Evolutionary conservation across 2,888 invertebrate genomes (phyloP).

Genomic region (Vesta saturnalis): DNA sequence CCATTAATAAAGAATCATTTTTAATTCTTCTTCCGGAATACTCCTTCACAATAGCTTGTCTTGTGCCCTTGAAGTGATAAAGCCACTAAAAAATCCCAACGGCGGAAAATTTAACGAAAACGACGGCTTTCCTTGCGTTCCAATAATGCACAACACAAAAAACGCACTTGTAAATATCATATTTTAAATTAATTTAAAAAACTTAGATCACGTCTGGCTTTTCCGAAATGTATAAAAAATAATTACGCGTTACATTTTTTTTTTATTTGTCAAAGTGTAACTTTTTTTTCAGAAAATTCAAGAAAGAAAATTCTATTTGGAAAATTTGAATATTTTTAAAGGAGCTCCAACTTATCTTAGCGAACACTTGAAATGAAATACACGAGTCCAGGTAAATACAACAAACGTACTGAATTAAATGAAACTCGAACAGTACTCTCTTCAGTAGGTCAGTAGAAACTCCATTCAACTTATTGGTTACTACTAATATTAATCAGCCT

Average conservation of each 20-base stretch:
- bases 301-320: too few species aligned
- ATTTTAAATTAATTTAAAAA: slow-evolving; percentile 9
- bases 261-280: slow-evolving; percentile 1
- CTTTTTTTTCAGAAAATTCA: too few species aligned
- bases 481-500: too few species aligned
- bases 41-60: slow-evolving; percentile 64
- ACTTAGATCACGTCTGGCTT: not conserved
- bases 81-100: slow-evolving; percentile 48
- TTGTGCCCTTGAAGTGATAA: slow-evolving; percentile 38
- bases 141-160: slow-evolving; percentile 49
- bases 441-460: slow-evolving; percentile 38
- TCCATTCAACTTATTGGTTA: slow-evolving; percentile 9
- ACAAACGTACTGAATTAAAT: slow-evolving; percentile 14
- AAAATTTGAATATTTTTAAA: slow-evolving; percentile 12
- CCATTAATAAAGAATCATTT: slow-evolving; percentile 76
- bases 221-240: not conserved
- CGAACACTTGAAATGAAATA: slow-evolving; percentile 30
- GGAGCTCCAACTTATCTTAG: slow-evolving; percentile 8
- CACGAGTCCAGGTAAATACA: slow-evolving; percentile 27
- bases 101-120: slow-evolving; percentile 53
- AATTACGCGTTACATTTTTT: not conserved
- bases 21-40: slow-evolving; percentile 73
- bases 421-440: slow-evolving; percentile 15
- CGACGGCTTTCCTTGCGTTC: slow-evolving; percentile 54
- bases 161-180: slow-evolving; percentile 44